phyloP scores from a whole-genome alignment of 1,140 invertebrate species.

The Stratiolaelaps scimitus region DNA sequence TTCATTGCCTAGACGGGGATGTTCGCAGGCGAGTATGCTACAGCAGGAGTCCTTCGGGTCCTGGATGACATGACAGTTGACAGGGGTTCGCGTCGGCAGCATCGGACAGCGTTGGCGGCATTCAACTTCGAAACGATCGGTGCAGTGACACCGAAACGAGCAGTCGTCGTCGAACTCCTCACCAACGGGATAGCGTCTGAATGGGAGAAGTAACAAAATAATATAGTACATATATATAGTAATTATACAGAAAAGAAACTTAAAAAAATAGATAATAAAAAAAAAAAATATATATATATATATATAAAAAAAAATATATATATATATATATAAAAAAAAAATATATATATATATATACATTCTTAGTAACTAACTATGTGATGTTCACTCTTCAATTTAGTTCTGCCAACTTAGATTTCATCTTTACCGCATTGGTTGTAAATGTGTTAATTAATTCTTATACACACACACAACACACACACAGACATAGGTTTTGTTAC shows the following conservation, averaged over 20 bases:
- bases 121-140: conserved; percentile 39
- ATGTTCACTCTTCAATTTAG: too few relatives aligned
- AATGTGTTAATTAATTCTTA: conserved; percentile 20
- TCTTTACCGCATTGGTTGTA: too few relatives aligned
- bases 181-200: conserved; percentile 36
- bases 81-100: conserved; percentile 18
- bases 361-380: too few relatives aligned
- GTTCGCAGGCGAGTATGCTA: conserved; percentile 63
- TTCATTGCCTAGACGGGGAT: conserved; percentile 36
- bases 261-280: too few relatives aligned
- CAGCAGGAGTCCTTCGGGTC: conserved; percentile 61
- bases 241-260: too few relatives aligned
- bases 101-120: conserved; percentile 36
- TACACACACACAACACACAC: background rate
- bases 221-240: too few relatives aligned
- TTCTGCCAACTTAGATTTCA: too few relatives aligned
- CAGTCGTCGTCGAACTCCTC: conserved; percentile 37
- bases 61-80: conserved; percentile 33
- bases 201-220: background rate
- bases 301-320: too few relatives aligned
- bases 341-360: too few relatives aligned
- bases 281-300: too few relatives aligned
- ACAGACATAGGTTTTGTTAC: too few relatives aligned
- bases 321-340: too few relatives aligned
- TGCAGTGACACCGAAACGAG: conserved; percentile 36